A percentile compares a stretch with the other conserved stretches of the same genome.
Evolutionary conservation across 2,888 invertebrate genomes (phyloP).

Genomic region (Scaptomyza flava): DNA sequence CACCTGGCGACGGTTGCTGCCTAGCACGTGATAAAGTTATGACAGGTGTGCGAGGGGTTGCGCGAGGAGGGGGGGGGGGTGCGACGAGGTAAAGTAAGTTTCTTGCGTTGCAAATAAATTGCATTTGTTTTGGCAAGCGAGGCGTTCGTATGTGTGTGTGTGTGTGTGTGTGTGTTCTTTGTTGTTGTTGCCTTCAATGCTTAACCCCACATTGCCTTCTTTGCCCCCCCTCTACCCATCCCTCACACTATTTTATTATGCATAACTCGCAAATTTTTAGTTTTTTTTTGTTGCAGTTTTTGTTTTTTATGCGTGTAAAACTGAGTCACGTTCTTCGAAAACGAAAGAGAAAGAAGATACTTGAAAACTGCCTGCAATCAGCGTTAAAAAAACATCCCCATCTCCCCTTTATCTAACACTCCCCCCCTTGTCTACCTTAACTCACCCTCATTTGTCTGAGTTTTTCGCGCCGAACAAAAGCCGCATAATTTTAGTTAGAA

Average conservation of each 20-base stretch:
- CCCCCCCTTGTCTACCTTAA: constrained; percentile 2
- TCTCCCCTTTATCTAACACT: not conserved
- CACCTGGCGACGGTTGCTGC: constrained; percentile 45
- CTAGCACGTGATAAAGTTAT: constrained; percentile 57
- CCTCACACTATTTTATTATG: not conserved
- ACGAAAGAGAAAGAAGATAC: not conserved
- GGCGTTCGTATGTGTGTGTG: constrained; percentile 24
- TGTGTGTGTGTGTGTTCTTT: not conserved
- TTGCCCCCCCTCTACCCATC: too few species aligned
- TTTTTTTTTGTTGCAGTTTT: not conserved
- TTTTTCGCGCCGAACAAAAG: constrained; percentile 45
- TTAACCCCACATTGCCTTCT: constrained; percentile 36
- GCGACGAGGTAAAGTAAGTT: not conserved
- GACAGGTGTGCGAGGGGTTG: constrained; percentile 1
- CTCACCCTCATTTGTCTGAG: constrained; percentile 44
- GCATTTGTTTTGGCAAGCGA: constrained; percentile 55
- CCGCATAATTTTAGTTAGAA: constrained; percentile 68
- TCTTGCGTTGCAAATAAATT: constrained; percentile 53
- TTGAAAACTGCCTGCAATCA: constrained; percentile 46
- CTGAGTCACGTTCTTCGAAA: constrained; percentile 49
- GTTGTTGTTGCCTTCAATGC: constrained; percentile 27
- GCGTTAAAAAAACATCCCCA: constrained; percentile 6
- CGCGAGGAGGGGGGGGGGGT: not conserved
- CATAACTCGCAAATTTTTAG: not conserved
- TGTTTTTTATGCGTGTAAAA: constrained; percentile 40